Evolutionary conservation across 2,888 invertebrate genomes (phyloP).

Genomic region (Eristalis arbustorum): DNA sequence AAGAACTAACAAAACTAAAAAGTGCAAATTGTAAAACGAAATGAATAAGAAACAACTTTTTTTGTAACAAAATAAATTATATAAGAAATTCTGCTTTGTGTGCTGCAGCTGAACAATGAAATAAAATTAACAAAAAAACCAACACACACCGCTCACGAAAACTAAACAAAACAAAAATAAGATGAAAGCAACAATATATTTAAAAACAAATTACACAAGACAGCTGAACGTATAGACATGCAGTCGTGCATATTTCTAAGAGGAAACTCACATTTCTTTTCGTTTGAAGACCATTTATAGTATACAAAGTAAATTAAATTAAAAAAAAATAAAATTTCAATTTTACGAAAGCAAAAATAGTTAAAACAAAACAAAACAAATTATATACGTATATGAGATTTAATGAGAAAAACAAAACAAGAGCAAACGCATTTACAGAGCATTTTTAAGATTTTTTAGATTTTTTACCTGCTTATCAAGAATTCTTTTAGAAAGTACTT

Average conservation of each 20-base stretch:
- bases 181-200: background rate
- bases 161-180: background rate
- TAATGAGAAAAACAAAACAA: background rate
- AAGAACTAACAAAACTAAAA: constrained; percentile 58
- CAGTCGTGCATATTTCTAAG: background rate
- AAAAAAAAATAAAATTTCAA: constrained; percentile 30
- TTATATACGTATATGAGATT: background rate
- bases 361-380: background rate
- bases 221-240: constrained; percentile 35
- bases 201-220: background rate
- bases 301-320: constrained; percentile 31
- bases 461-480: constrained; percentile 61
- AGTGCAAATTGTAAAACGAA: constrained; percentile 67
- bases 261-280: constrained; percentile 6
- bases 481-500: constrained; percentile 45
- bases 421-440: constrained; percentile 48
- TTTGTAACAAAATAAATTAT: background rate
- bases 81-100: constrained; percentile 49
- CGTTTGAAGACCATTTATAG: constrained; percentile 41
- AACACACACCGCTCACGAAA: constrained; percentile 40
- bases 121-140: constrained; percentile 8
- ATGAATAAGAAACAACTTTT: constrained; percentile 12
- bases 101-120: constrained; percentile 39
- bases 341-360: constrained; percentile 20
- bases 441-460: constrained; percentile 53